These are phyloP conservation scores for Semotilus atromaculatus DNA, from an alignment of 2,797 vertebrate species.

Conservation along the genomic window DNA sequence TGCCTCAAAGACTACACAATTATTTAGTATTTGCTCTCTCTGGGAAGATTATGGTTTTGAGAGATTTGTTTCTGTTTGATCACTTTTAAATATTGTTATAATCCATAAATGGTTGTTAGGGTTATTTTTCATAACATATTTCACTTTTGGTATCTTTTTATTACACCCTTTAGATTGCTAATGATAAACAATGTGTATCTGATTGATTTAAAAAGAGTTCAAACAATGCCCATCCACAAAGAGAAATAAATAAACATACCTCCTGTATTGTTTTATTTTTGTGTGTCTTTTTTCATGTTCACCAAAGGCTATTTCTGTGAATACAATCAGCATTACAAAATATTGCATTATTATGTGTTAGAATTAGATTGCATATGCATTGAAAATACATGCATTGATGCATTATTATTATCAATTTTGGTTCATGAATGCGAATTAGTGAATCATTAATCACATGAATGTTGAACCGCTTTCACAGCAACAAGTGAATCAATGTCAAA, in stretches of 20 bases:
- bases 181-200: neutral
- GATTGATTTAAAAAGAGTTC: neutral
- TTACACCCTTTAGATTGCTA: neutral
- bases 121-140: neutral
- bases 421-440: neutral
- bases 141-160: neutral
- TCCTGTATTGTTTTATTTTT: neutral
- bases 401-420: neutral
- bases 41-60: neutral
- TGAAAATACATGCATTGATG: neutral
- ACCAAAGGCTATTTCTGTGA: neutral
- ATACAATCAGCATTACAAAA: neutral
- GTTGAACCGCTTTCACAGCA: neutral
- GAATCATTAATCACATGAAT: neutral
- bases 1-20: neutral
- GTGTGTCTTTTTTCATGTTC: neutral
- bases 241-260: neutral
- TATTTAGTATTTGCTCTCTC: neutral
- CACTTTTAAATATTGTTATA: neutral
- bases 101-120: neutral
- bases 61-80: neutral
- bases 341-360: neutral
- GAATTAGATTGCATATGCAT: too few relatives aligned
- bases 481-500: neutral
- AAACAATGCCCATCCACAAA: neutral